A percentile compares a stretch with the other conserved stretches of the same genome.
Evolutionary conservation across 2,888 invertebrate species (phyloP).

Genomic region (Phlogophora meticulosa): DNA sequence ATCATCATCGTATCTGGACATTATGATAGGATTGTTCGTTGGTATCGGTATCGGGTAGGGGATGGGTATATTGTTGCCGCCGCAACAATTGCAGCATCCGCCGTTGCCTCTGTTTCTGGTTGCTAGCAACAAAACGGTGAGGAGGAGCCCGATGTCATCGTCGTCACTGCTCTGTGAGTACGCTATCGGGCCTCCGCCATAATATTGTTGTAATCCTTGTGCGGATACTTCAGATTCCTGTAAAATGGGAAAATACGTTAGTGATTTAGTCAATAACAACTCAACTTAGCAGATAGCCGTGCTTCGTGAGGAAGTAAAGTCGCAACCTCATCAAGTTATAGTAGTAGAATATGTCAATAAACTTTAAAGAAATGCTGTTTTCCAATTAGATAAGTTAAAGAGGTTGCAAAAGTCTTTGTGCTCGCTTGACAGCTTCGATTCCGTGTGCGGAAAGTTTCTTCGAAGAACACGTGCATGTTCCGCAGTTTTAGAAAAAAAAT

Average conservation of each 20-base stretch:
- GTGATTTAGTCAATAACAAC: too few species aligned
- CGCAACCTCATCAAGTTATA: slow-evolving; percentile 6
- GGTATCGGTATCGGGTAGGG: slow-evolving; percentile 81
- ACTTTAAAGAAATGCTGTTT: slow-evolving; percentile 30
- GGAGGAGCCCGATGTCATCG: slow-evolving; percentile 79
- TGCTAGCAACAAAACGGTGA: slow-evolving; percentile 77
- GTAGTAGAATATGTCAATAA: slow-evolving; percentile 15
- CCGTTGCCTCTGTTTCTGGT: slow-evolving; percentile 69
- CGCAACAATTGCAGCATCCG: slow-evolving; percentile 69
- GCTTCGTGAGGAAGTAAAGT: background rate
- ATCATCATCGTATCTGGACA: slow-evolving; percentile 33
- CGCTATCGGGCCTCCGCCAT: slow-evolving; percentile 69
- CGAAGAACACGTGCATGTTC: slow-evolving; percentile 1
- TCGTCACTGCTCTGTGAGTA: slow-evolving; percentile 67
- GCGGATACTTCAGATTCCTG: slow-evolving; percentile 70
- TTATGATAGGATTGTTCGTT: slow-evolving; percentile 76
- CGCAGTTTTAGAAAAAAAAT: background rate
- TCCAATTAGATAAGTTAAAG: slow-evolving; percentile 40
- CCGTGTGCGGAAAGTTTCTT: slow-evolving; percentile 4
- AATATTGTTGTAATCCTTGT: slow-evolving; percentile 64
- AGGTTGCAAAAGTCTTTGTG: slow-evolving; percentile 35
- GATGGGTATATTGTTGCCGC: slow-evolving; percentile 72
- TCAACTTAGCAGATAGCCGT: background rate
- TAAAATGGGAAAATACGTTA: slow-evolving; percentile 22
- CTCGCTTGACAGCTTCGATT: slow-evolving; percentile 31